Percentiles rank a stretch among this genome's conserved stretches.
Conservation (phyloP, 2,797 vertebrate species). For the Synanceia verrucosa region DNA sequence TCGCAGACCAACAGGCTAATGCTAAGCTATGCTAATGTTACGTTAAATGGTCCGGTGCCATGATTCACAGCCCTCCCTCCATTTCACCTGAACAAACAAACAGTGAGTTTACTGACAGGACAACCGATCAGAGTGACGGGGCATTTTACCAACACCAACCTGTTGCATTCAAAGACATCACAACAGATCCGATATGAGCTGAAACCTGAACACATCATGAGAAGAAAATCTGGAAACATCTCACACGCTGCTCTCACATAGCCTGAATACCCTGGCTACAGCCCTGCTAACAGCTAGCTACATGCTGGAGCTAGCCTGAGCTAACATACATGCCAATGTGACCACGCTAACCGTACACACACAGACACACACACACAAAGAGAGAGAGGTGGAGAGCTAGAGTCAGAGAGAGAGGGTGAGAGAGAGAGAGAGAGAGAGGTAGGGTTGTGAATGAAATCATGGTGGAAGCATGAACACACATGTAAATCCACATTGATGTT, state of each 20-base stretch:
- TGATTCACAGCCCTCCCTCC: not conserved
- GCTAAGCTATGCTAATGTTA: too few relatives aligned
- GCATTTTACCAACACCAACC: not conserved
- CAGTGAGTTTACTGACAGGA: not conserved
- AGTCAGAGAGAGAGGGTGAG: not conserved
- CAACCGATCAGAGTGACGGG: not conserved
- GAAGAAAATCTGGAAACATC: too few relatives aligned
- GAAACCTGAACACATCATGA: too few relatives aligned
- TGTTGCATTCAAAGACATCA: not conserved
- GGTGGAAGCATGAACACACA: conserved; percentile 17
- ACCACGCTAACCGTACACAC: conserved; percentile 13
- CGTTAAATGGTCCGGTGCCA: not conserved
- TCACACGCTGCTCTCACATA: too few relatives aligned
- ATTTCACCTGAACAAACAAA: not conserved
- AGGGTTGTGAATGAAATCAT: conserved; percentile 30
- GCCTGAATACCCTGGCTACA: not conserved
- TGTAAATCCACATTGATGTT: conserved; percentile 9
- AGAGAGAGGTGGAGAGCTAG: not conserved
- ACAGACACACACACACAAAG: conserved; percentile 10
- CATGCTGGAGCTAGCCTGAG: conserved; percentile 16
- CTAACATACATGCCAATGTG: conserved; percentile 33
- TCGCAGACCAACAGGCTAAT: too few relatives aligned
- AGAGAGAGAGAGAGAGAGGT: not conserved
- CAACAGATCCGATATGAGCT: too few relatives aligned
- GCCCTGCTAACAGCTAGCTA: conserved; percentile 27